Evolutionary conservation across 2,113 vertebrate species (phyloP).

Genomic region (Notarius lentiginosus): DNA sequence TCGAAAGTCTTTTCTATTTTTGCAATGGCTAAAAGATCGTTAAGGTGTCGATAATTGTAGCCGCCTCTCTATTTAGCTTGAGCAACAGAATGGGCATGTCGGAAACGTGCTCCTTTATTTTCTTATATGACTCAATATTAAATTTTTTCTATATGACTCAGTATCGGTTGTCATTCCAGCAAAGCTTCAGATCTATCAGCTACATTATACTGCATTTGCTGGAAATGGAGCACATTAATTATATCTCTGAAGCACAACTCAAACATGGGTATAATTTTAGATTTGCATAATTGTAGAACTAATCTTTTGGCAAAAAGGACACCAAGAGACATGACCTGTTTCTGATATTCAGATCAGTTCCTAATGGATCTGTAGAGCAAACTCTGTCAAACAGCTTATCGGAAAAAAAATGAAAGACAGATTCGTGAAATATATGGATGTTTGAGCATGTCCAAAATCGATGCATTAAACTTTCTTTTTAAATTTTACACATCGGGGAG

Average conservation of each 20-base stretch:
- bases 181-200: background rate
- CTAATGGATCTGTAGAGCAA: background rate
- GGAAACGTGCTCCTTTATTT: background rate
- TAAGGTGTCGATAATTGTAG: too few relatives aligned
- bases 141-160: background rate
- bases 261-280: background rate
- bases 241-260: background rate
- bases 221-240: background rate
- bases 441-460: background rate
- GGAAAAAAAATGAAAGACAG: background rate
- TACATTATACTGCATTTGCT: background rate
- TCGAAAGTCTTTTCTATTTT: too few relatives aligned
- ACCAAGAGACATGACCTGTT: background rate
- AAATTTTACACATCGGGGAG: background rate
- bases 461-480: background rate
- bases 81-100: background rate
- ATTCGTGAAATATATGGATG: background rate
- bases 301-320: background rate
- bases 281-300: slow-evolving; percentile 2
- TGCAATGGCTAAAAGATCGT: too few relatives aligned
- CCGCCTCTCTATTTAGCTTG: background rate
- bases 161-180: background rate
- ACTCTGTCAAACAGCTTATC: background rate
- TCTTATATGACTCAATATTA: background rate
- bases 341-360: background rate